phyloP scores from a whole-genome alignment of 2,797 vertebrate species.

The Rhabdomys pumilio region DNA sequence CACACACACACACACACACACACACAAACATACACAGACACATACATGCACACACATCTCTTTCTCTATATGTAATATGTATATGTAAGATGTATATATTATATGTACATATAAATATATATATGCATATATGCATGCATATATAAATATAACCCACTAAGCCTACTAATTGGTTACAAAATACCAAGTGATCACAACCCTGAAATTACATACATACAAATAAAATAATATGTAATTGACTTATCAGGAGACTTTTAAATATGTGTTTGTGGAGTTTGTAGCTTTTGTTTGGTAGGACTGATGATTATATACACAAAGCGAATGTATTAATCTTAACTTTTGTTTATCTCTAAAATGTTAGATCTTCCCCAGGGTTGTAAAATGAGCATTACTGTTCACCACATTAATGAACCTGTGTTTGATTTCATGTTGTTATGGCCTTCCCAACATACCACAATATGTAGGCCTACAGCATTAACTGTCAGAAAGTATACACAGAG shows the following conservation, averaged over 20 bases:
- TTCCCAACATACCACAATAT: neutral
- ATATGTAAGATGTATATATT: neutral
- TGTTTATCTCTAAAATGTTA: constrained; percentile 27
- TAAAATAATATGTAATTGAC: neutral
- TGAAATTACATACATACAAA: neutral
- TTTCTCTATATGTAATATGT: neutral
- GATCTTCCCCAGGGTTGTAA: neutral
- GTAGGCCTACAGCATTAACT: neutral
- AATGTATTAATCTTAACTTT: neutral
- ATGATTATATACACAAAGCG: neutral
- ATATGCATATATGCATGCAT: neutral
- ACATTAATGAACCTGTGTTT: constrained; percentile 15
- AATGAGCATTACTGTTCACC: neutral
- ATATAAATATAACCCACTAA: neutral
- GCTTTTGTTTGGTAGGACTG: neutral
- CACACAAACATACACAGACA: neutral
- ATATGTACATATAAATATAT: neutral
- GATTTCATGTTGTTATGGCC: constrained; percentile 8
- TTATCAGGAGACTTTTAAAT: neutral
- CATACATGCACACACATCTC: neutral
- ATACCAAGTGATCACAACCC: neutral
- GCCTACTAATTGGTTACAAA: neutral
- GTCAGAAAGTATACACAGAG: neutral
- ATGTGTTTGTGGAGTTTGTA: neutral
- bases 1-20: neutral